Conservation (phyloP, 2,888 invertebrate genomes). For the Drosophila nigricruria region DNA sequence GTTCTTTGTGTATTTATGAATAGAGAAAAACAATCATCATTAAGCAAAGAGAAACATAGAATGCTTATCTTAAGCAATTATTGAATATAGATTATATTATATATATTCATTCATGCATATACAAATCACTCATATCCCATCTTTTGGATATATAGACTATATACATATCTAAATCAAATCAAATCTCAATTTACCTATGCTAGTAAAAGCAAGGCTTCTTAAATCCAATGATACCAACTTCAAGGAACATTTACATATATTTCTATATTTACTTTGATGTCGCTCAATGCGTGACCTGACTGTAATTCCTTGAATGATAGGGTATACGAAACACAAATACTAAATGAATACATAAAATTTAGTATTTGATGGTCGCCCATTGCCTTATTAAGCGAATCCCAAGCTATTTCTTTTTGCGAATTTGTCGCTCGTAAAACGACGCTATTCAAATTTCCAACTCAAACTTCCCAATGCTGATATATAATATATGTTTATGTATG, state of each 20-base stretch:
- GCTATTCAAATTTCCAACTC: constrained; percentile 47
- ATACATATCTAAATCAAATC: neutral
- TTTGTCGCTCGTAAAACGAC: constrained; percentile 53
- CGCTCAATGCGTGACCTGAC: neutral
- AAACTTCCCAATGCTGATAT: constrained; percentile 25
- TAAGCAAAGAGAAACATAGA: no score
- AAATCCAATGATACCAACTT: neutral
- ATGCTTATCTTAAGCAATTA: no score
- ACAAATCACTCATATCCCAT: no score
- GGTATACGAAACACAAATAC: constrained; percentile 22
- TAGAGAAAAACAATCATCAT: no score
- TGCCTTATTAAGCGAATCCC: constrained; percentile 37
- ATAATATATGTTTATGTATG: constrained; percentile 13
- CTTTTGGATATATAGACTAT: no score
- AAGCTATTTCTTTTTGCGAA: constrained; percentile 31
- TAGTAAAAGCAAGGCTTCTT: neutral
- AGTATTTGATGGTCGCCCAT: constrained; percentile 41
- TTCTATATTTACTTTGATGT: neutral
- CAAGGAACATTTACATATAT: neutral
- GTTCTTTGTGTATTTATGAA: no score
- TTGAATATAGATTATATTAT: no score
- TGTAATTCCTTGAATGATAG: neutral
- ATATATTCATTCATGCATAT: no score
- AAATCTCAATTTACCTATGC: neutral
- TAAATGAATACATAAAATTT: constrained; percentile 66